Percentiles rank a stretch among this genome's conserved stretches.
Evolutionary conservation across 2,888 invertebrate species (phyloP).

Genomic region (Minunthozetes semirufus): DNA sequence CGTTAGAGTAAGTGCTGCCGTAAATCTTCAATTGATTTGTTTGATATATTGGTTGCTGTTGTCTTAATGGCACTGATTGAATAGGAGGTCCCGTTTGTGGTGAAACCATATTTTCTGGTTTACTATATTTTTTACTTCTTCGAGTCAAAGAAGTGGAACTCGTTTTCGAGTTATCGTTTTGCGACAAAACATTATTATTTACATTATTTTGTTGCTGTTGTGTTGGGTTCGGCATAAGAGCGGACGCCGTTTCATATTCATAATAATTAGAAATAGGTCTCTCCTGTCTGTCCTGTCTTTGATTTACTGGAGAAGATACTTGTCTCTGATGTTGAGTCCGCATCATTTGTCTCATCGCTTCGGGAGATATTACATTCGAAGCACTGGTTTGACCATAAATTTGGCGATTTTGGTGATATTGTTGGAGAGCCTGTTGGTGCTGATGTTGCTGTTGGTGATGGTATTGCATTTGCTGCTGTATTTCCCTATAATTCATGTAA

Average conservation of each 20-base stretch:
- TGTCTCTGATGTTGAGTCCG: constrained; percentile 34
- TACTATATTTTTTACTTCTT: neutral
- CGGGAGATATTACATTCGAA: neutral
- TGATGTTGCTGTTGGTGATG: constrained; percentile 44
- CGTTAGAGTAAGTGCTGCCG: constrained; percentile 25
- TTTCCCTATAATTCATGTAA: constrained; percentile 77
- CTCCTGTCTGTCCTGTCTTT: constrained; percentile 44
- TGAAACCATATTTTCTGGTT: neutral
- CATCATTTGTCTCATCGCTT: neutral
- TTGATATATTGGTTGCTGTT: constrained; percentile 33
- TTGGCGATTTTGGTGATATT: neutral
- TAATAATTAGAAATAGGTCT: constrained; percentile 75
- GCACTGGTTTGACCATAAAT: neutral
- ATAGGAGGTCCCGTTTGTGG: neutral
- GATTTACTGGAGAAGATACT: constrained; percentile 25
- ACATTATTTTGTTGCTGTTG: neutral
- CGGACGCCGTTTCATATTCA: constrained; percentile 59
- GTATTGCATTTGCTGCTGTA: constrained; percentile 60
- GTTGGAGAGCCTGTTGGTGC: constrained; percentile 53
- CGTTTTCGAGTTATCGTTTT: neutral
- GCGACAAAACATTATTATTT: neutral
- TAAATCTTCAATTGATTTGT: constrained; percentile 34
- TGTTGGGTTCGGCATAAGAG: too few species aligned
- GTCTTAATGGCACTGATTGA: constrained; percentile 1
- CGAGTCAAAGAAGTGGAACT: neutral